Evolutionary conservation across 2,797 vertebrate genomes (phyloP).

Genomic region (Syndactyla subalaris): DNA sequence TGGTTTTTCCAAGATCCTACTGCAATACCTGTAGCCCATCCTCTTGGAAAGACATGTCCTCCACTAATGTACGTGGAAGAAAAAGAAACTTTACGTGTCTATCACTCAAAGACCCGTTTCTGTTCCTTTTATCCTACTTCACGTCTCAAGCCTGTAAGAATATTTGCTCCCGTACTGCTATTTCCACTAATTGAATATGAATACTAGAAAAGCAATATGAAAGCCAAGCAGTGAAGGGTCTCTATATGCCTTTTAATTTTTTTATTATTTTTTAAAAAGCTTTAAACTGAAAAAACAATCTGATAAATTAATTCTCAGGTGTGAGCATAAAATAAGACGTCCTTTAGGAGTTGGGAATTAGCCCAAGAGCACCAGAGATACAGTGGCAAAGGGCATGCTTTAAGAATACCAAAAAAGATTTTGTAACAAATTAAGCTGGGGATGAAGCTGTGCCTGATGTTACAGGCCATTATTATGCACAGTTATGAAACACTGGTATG

Average conservation of each 20-base stretch:
- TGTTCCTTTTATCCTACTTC: not conserved
- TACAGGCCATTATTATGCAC: conserved; percentile 77
- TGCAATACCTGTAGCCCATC: not conserved
- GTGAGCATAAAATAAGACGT: conserved; percentile 65
- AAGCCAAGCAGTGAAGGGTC: conserved; percentile 33
- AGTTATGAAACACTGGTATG: conserved; percentile 74
- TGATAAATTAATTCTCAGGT: conserved; percentile 81
- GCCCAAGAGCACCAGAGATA: conserved; percentile 66
- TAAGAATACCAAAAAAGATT: conserved; percentile 79
- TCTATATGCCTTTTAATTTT: conserved; percentile 27
- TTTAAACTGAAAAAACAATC: conserved; percentile 71
- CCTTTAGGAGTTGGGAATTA: conserved; percentile 72
- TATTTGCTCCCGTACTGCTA: conserved; percentile 12
- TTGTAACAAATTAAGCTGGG: conserved; percentile 79
- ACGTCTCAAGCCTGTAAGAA: not conserved
- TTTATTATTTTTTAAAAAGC: conserved; percentile 37
- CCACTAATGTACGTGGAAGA: not conserved
- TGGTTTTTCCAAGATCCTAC: not conserved
- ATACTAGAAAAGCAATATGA: conserved; percentile 18
- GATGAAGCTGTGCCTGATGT: conserved; percentile 74
- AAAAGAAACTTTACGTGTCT: not conserved
- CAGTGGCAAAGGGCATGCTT: conserved; percentile 74
- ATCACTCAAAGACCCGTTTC: not conserved
- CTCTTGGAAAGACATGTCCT: not conserved
- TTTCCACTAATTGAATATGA: conserved; percentile 47